Base-by-base conservation (phyloP, 2,888 invertebrate species). In the Stegophylla sp. region DNA sequence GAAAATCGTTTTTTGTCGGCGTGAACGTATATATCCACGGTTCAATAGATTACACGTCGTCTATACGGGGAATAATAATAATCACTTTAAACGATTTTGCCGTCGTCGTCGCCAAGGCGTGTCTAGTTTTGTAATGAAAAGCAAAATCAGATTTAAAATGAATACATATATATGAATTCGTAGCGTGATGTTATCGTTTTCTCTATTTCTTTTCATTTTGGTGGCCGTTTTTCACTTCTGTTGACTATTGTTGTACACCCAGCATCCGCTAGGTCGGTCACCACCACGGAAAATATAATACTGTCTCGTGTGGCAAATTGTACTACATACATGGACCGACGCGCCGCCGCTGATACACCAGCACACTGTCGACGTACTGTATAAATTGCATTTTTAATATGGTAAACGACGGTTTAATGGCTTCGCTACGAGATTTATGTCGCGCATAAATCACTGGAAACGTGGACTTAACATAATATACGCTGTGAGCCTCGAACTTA, bases 381-480 rank as follows among this genome's bases (percentile, higher is more conserved):
- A 66, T 28, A 53, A 15, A 26, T 64, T 17, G 28, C 41, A 12
- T 53, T 66, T 76, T 53, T 56, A 77, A 67, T 77, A 56, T 23
- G 56, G 48, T 77, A 59, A 59, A 77, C 77, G 77, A 53, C 76
- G 26, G 76, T 26, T 66, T 76, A 76, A 76, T 53, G 76, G 56
- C 66, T 56, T 3, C 56, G 26, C 2, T 51, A n/a, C n/a, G 13
- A 41, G 56, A 67, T 76, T 76, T 76, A 67, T 67, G 26, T 23
- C 23, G 17, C 0, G 17, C 4, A 45, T 77, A 77, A 77, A 77
- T 77, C 67, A 59, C 43, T 15, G n/a, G 20, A 48, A 34, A 28
- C 67, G 45, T 28, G n/a, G 7, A 41, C 23, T 17, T 23, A 59
- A 71, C 20, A 59, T 23, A n/a, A 59, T 23, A 17, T 59, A 64